Base-by-base conservation (phyloP, 2,888 invertebrate genomes). In the Leptothorax acervorum region DNA sequence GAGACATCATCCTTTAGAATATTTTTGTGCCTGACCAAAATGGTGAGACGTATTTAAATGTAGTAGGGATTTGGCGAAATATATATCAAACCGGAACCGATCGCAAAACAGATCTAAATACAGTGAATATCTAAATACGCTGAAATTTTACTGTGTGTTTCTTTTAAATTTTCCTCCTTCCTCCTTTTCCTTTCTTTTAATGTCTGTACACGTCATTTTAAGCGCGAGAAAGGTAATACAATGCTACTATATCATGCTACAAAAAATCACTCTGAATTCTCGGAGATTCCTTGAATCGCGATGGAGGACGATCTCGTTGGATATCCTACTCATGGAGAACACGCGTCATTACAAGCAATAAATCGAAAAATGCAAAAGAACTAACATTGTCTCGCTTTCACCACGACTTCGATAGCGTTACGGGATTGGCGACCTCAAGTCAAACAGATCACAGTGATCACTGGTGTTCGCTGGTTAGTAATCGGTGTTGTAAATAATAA, bases 401-500 rank as follows among this genome's bases (percentile, higher is more conserved):
- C 9, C n/a, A 5, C 53, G 39, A 60, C 45, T 75, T 63, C 5
- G 39, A 53, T n/a, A 42, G 9, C 23, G 23, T 57, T 18, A 23
- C 8, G 9, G 9, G 42, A 15, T 57, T 35, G 18, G 0, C 15
- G 31, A 57, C 48, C 15, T 5, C 23, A 23, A 39, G 23, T 15
- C 18, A 12, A 68, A 42, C 23, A 23, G n/a, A 48, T 81, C 11
- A 60, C 5, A 48, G 12, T 11, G 18, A 35, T 15, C 39, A 35
- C 45, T n/a, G n/a, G n/a, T n/a, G 5, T 78, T 71, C 4, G 12
- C 57, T 79, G 18, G 35, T 79, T 70, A 57, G n/a, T 35, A 48
- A 48, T 53, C 23, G 9, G 9, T 31, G 12, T 28, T 51, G 48
- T 31, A 71, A 70, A 70, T 45, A 23, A 70, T 45, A 45, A 45